Conservation (phyloP, 1,140 invertebrate species). For the Drosophila virilis region DNA sequence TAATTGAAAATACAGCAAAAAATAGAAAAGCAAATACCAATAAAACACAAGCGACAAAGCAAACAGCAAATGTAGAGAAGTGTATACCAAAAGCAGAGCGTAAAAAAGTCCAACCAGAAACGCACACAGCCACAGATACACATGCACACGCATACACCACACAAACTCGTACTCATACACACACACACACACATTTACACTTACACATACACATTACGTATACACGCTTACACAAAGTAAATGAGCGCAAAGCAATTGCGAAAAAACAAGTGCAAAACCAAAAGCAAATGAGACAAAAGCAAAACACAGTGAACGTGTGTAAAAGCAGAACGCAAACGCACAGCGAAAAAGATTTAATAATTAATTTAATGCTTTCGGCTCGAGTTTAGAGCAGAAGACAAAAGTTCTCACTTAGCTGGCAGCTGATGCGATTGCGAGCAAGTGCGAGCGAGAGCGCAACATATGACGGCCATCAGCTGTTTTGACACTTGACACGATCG, state of each 20-base stretch:
- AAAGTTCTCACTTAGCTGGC: constrained; percentile 25
- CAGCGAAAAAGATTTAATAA: constrained; percentile 61
- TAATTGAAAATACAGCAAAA: constrained; percentile 44
- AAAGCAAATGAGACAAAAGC: constrained; percentile 41
- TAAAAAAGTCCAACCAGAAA: constrained; percentile 59
- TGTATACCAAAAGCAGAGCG: constrained; percentile 57
- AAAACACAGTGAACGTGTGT: constrained; percentile 36
- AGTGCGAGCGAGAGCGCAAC: constrained; percentile 59
- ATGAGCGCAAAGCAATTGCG: constrained; percentile 45
- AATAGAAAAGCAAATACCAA: constrained; percentile 8
- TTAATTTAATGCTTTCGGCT: constrained; percentile 45
- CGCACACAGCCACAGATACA: constrained; percentile 46
- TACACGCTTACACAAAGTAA: constrained; percentile 49
- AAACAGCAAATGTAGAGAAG: constrained; percentile 43
- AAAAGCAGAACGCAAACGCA: constrained; percentile 33
- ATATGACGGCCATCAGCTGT: constrained; percentile 64
- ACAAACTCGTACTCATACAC: constrained; percentile 28
- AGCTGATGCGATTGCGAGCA: constrained; percentile 20
- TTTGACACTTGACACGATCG: constrained; percentile 79
- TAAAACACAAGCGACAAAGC: constrained; percentile 26
- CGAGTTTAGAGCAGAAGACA: constrained; percentile 27
- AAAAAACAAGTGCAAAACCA: constrained; percentile 49
- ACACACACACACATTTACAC: constrained; percentile 24
- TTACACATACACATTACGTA: constrained; percentile 5
- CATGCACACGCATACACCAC: constrained; percentile 38